Evolutionary conservation across 2,797 vertebrate species (phyloP).

Genomic region (Sebastes taczanowskii): DNA sequence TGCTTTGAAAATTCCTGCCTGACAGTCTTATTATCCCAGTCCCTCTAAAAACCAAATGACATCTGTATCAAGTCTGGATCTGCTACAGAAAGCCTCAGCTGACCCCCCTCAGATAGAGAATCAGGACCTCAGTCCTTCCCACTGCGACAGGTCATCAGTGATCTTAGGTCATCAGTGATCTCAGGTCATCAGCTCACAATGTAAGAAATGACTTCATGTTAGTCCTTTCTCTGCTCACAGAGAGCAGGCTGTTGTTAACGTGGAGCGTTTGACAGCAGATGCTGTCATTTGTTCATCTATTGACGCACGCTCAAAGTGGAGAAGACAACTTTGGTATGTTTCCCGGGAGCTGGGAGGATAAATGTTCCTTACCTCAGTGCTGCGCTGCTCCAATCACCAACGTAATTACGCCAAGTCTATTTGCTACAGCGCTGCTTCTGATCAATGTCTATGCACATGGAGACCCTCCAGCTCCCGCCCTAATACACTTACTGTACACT

Average conservation of each 20-base stretch:
- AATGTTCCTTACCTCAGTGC: conserved; percentile 26
- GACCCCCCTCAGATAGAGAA: conserved; percentile 1
- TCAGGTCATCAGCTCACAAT: background rate
- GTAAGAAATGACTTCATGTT: background rate
- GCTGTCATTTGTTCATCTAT: conserved; percentile 43
- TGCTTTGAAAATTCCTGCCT: conserved; percentile 77
- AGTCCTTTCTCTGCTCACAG: background rate
- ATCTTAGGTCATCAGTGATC: background rate
- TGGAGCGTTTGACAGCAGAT: conserved; percentile 1
- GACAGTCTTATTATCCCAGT: conserved; percentile 84
- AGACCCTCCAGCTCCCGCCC: background rate
- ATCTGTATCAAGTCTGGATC: background rate
- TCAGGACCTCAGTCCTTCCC: background rate
- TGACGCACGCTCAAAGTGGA: conserved; percentile 16
- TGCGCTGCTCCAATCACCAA: conserved; percentile 42
- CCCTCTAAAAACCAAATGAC: conserved; percentile 75
- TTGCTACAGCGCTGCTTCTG: conserved; percentile 21
- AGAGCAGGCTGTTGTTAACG: background rate
- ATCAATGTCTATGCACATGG: conserved; percentile 21
- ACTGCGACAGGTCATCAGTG: background rate
- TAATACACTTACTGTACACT: background rate
- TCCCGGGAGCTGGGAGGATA: conserved; percentile 24
- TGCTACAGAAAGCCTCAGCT: background rate
- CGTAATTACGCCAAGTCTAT: conserved; percentile 52
- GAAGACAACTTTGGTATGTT: conserved; percentile 33